Percentiles rank a stretch among this genome's conserved stretches.
Conservation (phyloP, 2,113 vertebrate species). For the Dasyurus viverrinus region DNA sequence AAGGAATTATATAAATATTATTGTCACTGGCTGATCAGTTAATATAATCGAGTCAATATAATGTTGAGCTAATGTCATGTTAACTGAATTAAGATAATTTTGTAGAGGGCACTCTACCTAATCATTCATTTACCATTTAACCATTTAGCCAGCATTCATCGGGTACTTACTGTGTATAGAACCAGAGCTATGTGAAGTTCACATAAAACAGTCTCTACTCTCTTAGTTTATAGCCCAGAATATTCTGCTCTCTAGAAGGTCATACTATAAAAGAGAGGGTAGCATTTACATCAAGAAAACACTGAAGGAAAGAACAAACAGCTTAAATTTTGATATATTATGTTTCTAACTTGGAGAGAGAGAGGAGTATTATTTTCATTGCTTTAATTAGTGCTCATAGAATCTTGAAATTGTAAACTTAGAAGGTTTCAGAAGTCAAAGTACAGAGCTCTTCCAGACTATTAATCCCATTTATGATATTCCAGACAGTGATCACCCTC, state of each 20-base stretch:
- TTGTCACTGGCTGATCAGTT: not conserved
- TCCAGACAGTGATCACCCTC: not conserved
- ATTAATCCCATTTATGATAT: not conserved
- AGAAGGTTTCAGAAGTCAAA: not conserved
- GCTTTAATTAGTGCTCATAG: not conserved
- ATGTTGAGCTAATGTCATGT: not conserved
- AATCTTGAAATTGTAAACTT: not conserved
- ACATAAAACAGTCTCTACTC: not conserved
- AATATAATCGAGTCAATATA: not conserved
- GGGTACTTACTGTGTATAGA: not conserved
- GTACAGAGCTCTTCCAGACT: not conserved
- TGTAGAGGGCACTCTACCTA: not conserved
- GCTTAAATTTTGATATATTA: not conserved
- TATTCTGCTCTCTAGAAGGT: not conserved
- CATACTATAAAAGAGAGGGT: not conserved
- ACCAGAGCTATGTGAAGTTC: not conserved
- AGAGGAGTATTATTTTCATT: not conserved
- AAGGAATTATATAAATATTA: not conserved
- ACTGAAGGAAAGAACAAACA: not conserved
- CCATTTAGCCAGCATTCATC: not conserved
- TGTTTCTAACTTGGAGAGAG: not conserved
- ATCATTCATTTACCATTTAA: not conserved
- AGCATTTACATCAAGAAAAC: not conserved
- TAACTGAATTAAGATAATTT: not conserved
- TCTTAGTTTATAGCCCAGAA: not conserved